Percentiles rank a stretch among this genome's conserved stretches.
Evolutionary conservation across 2,888 invertebrate genomes (phyloP).

Genomic region (Phengaris arion): DNA sequence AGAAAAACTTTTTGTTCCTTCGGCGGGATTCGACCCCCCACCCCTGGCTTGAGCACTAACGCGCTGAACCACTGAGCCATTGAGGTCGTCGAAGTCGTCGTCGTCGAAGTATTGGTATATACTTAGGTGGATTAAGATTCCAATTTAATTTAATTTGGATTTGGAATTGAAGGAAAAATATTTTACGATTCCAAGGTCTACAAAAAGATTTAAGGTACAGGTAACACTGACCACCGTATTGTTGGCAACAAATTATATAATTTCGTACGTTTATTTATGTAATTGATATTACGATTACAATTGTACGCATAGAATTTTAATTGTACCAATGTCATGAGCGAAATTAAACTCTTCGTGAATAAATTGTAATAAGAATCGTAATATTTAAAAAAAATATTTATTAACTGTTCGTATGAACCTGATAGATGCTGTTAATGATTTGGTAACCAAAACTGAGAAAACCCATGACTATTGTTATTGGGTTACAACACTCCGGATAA

Average conservation of each 20-base stretch:
- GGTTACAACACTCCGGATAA: background rate
- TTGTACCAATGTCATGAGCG: background rate
- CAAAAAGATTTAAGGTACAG: background rate
- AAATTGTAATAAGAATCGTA: too few relatives aligned
- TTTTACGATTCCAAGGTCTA: background rate
- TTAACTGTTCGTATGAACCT: background rate
- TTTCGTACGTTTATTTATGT: conserved; percentile 5
- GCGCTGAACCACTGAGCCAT: too few relatives aligned
- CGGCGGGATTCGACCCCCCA: too few relatives aligned
- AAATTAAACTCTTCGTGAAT: background rate
- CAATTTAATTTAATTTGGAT: too few relatives aligned
- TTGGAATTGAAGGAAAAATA: background rate
- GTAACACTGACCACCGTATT: background rate
- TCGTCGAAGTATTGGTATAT: too few relatives aligned
- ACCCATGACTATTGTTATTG: background rate
- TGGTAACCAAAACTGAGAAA: background rate
- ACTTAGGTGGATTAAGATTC: too few relatives aligned
- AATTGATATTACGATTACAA: conserved; percentile 14
- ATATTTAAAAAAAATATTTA: too few relatives aligned
- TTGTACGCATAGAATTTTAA: conserved; percentile 15
- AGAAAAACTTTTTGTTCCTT: too few relatives aligned
- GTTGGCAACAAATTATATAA: conserved; percentile 2
- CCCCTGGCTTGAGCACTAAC: too few relatives aligned
- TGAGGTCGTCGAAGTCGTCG: too few relatives aligned
- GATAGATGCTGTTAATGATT: background rate